Evolutionary conservation across 2,797 vertebrate genomes (phyloP), one percentile per base, ranked within the genome.

Genomic region (Cephalopachus bancanus): DNA sequence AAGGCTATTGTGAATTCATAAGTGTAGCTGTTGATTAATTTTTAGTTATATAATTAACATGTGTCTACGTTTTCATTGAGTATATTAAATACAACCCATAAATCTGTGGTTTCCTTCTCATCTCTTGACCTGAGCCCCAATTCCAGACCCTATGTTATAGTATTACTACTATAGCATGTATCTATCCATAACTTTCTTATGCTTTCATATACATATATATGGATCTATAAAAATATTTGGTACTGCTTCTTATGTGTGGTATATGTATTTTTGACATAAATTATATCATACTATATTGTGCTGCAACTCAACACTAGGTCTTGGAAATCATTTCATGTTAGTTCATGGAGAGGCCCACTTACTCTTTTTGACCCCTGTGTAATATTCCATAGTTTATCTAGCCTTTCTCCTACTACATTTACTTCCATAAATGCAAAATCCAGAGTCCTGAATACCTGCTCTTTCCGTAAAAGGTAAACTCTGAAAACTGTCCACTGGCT

Each of bases 391-490:
- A 37, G 9, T 67, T 89, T 79, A 76, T 83, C 55, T 85, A 69
- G 19, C 7, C 60, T 72, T 76, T 76, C n/a, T 26, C 30, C 71
- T 59, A 67, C 11, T 28, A 22, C 20, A 72, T 81, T 87, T 87
- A 37, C 33, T 24, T 87, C 12, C 24, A 87, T 57, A 17, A 26
- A 28, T 75, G 49, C 57, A 80, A 95, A 91, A 92, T 10, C 53
- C 55, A 95, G 30, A 33, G 44, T 3, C 8, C 60, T 15, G 9
- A 37, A 64, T 92, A 24, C 64, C 69, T 84, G 22, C 10, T 26
- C 65, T 89, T 96, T 72, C 4, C 74, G 9, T 80, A 64, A 89
- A 91, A 65, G 11, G 14, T 65, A 19, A 91, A 89, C 95, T 44
- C 91, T 62, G 17, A 89, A 86, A 93, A 86, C 22, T 85, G 17